A percentile compares a stretch with the other conserved stretches of the same genome.
phyloP scores from a whole-genome alignment of 2,888 invertebrate genomes.

The Platycheirus albimanus region DNA sequence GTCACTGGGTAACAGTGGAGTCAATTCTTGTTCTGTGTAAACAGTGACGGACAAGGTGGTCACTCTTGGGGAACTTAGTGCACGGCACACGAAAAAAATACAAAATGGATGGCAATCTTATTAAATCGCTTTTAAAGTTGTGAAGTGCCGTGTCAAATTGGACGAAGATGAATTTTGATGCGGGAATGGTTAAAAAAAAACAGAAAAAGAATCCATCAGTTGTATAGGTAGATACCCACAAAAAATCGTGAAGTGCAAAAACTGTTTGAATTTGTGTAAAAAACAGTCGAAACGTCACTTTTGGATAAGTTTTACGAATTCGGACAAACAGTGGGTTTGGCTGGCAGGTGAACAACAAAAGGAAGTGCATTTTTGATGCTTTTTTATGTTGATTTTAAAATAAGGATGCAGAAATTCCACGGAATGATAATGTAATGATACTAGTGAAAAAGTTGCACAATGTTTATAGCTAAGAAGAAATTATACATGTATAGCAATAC shows the following conservation, averaged over 20 bases:
- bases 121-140: conserved; percentile 70
- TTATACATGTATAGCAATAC: too few relatives aligned
- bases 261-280: conserved; percentile 43
- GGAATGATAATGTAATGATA: neutral
- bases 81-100: neutral
- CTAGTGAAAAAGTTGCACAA: neutral
- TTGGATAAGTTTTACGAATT: conserved; percentile 60
- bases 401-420: neutral
- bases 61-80: conserved; percentile 57
- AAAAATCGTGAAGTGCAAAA: conserved; percentile 34
- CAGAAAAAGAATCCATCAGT: neutral
- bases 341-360: conserved; percentile 53
- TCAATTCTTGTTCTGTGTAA: conserved; percentile 71
- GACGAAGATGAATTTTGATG: conserved; percentile 74
- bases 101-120: conserved; percentile 65
- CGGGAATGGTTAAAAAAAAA: conserved; percentile 7
- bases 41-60: conserved; percentile 71
- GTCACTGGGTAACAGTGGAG: conserved; percentile 54
- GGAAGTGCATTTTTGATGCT: conserved; percentile 8
- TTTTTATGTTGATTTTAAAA: neutral
- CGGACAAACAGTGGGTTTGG: conserved; percentile 39
- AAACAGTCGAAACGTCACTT: conserved; percentile 46
- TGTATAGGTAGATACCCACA: neutral
- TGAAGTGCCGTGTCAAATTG: conserved; percentile 74
- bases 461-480: neutral